Evolutionary conservation across 2,113 vertebrate genomes (phyloP).

Genomic region (Rhagologus leucostigma): DNA sequence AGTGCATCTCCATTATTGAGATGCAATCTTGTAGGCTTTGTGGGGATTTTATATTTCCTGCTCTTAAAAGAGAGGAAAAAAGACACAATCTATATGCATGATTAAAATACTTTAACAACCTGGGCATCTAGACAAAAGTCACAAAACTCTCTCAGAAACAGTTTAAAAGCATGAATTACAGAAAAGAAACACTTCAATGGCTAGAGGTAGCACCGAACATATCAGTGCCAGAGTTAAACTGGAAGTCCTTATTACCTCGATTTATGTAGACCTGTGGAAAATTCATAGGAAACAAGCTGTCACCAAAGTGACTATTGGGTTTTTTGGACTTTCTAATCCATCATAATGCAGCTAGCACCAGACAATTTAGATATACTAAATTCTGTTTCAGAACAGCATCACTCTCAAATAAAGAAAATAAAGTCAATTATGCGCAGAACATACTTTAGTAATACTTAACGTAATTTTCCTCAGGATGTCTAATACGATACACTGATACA

Average conservation of each 20-base stretch:
- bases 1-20: not conserved
- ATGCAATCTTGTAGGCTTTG: not conserved
- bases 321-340: not conserved
- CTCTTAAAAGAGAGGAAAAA: not conserved
- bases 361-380: not conserved
- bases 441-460: constrained; percentile 1
- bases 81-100: not conserved
- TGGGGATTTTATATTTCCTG: not conserved
- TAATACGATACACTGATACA: not conserved
- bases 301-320: not conserved
- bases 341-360: not conserved
- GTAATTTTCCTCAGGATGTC: constrained; percentile 27
- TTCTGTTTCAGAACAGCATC: not conserved
- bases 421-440: not conserved
- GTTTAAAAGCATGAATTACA: not conserved
- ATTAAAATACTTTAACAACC: not conserved
- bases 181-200: not conserved
- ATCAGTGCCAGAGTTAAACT: not conserved
- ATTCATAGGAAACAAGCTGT: not conserved
- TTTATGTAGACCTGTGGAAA: not conserved
- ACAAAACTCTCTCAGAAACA: not conserved
- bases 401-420: not conserved
- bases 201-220: not conserved
- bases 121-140: not conserved
- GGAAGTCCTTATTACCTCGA: not conserved